These are phyloP conservation scores for Tupaia chinensis DNA, from an alignment of 2,113 vertebrate species.

Conservation along the genomic window DNA sequence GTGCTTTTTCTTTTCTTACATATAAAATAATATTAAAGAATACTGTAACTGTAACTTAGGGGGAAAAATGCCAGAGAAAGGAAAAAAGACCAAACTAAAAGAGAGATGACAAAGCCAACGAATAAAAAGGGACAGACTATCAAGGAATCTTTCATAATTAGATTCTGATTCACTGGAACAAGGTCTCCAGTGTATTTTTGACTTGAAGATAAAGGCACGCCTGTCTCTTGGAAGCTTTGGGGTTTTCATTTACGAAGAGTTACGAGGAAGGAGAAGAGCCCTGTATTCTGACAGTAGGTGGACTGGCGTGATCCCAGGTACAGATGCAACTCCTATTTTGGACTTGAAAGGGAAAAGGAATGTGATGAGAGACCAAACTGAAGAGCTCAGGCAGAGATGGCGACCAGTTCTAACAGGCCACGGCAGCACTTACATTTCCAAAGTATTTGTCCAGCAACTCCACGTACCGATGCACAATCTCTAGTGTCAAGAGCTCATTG, in stretches of 20 bases:
- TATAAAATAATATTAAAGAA: conserved; percentile 34
- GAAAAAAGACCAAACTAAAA: background rate
- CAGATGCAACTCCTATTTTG: background rate
- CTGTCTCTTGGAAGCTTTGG: background rate
- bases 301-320: background rate
- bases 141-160: background rate
- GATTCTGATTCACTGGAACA: background rate
- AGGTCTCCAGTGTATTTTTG: background rate
- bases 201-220: background rate
- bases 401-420: background rate
- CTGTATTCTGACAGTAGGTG: background rate
- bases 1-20: background rate
- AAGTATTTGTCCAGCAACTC: conserved; percentile 97
- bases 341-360: background rate
- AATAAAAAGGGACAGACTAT: background rate
- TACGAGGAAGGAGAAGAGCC: background rate
- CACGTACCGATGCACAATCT: conserved; percentile 95
- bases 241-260: background rate
- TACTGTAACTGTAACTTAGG: background rate
- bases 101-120: background rate
- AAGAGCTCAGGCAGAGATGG: background rate
- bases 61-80: background rate
- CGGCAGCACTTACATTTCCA: conserved; percentile 93
- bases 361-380: background rate
- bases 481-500: conserved; percentile 95